These are phyloP conservation scores for Gnatocerus cornutus DNA, from an alignment of 2,888 invertebrate genomes.

Conservation along the genomic window DNA sequence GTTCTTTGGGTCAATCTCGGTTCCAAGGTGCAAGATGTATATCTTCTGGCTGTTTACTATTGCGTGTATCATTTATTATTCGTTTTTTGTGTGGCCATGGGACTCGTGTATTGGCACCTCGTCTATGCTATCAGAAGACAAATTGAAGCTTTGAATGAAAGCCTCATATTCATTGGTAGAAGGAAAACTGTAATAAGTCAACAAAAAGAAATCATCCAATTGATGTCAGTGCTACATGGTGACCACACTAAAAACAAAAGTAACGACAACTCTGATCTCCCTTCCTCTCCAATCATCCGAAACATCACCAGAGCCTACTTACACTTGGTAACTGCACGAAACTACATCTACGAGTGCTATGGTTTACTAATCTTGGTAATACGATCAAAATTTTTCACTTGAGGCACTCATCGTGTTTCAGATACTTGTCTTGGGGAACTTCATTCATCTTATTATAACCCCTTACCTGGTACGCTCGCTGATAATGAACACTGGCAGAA, in stretches of 20 bases:
- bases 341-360: conserved; percentile 17
- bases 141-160: conserved; percentile 4
- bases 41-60: neutral
- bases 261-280: no score
- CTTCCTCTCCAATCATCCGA: neutral
- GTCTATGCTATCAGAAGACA: conserved; percentile 14
- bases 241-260: neutral
- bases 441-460: conserved; percentile 77
- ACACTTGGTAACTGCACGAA: neutral
- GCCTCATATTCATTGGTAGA: neutral
- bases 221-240: neutral
- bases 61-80: conserved; percentile 17
- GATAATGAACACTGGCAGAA: conserved; percentile 68
- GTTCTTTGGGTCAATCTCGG: conserved; percentile 10
- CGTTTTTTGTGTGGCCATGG: conserved; percentile 8
- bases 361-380: conserved; percentile 35
- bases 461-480: conserved; percentile 77
- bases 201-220: conserved; percentile 6
- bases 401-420: conserved; percentile 65
- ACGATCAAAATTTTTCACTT: neutral
- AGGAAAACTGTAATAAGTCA: no score
- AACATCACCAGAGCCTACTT: neutral
- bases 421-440: conserved; percentile 74
- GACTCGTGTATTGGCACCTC: conserved; percentile 20
- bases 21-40: neutral